phyloP scores from a whole-genome alignment of 2,888 invertebrate species.

The Cantharis rustica region DNA sequence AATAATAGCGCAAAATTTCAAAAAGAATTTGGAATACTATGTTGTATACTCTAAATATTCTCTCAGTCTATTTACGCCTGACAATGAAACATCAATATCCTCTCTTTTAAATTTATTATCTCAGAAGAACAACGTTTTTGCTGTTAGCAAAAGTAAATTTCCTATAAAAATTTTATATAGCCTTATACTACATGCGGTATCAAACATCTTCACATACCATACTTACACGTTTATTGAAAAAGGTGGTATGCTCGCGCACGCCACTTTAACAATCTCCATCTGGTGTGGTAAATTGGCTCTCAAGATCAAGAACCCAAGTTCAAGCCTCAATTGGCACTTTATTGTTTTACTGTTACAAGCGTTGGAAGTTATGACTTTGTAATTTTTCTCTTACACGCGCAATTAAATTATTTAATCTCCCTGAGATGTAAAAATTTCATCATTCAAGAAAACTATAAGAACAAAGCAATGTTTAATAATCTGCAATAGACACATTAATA shows the following conservation, averaged over 20 bases:
- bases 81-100: neutral
- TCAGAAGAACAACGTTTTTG: neutral
- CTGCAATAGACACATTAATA: neutral
- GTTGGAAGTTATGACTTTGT: neutral
- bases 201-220: neutral
- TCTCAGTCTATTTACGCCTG: no score
- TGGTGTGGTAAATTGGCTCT: neutral
- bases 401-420: neutral
- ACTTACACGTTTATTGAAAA: neutral
- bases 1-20: neutral
- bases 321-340: neutral
- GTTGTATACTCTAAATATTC: neutral
- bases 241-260: neutral
- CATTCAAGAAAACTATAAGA: neutral
- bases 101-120: neutral
- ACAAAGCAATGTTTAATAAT: neutral
- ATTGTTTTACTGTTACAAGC: neutral
- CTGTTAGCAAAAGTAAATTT: neutral
- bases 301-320: neutral
- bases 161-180: neutral
- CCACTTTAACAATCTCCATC: neutral
- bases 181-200: neutral
- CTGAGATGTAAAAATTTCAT: neutral
- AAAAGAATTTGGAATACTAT: neutral
- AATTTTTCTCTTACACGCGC: neutral